A percentile compares a stretch with the other conserved stretches of the same genome.
Evolutionary conservation across 2,797 vertebrate species (phyloP).

Genomic region (Myripristis murdjan): DNA sequence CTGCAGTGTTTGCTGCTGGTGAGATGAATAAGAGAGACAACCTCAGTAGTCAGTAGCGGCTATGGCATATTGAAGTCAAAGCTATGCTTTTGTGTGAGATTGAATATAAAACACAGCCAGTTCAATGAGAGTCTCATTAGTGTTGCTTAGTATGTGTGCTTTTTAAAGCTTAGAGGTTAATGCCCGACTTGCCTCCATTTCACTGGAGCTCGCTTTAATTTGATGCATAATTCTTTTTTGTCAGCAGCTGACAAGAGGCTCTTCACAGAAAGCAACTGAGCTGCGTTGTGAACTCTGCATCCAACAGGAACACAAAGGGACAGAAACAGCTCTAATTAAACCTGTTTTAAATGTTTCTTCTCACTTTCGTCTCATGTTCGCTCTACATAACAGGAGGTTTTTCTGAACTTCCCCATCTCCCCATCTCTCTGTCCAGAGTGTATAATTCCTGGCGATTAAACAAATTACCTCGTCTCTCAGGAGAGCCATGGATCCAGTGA

Average conservation of each 20-base stretch:
- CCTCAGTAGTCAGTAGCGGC: conserved; percentile 68
- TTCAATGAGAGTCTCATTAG: conserved; percentile 85
- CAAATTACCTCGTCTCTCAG: conserved; percentile 77
- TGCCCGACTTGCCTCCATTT: conserved; percentile 80
- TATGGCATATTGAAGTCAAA: conserved; percentile 69
- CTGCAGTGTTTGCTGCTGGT: conserved; percentile 59
- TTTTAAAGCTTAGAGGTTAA: conserved; percentile 87
- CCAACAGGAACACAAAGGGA: conserved; percentile 66
- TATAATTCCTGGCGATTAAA: conserved; percentile 79
- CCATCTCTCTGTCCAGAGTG: conserved; percentile 68
- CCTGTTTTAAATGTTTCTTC: conserved; percentile 62
- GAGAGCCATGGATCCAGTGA: conserved; percentile 68
- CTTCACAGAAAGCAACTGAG: conserved; percentile 73
- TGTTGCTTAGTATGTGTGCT: conserved; percentile 86
- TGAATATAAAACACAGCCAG: conserved; percentile 78
- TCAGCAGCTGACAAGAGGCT: conserved; percentile 72
- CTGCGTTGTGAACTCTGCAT: conserved; percentile 67
- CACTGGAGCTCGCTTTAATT: conserved; percentile 82
- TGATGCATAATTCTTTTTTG: conserved; percentile 80
- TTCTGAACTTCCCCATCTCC: conserved; percentile 56
- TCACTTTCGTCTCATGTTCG: conserved; percentile 31
- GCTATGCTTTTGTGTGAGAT: conserved; percentile 66
- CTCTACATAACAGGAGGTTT: conserved; percentile 43
- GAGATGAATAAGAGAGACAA: conserved; percentile 75
- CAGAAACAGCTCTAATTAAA: conserved; percentile 76